Base-by-base conservation (phyloP, 2,797 vertebrate species). In the Dryobates pubescens region DNA sequence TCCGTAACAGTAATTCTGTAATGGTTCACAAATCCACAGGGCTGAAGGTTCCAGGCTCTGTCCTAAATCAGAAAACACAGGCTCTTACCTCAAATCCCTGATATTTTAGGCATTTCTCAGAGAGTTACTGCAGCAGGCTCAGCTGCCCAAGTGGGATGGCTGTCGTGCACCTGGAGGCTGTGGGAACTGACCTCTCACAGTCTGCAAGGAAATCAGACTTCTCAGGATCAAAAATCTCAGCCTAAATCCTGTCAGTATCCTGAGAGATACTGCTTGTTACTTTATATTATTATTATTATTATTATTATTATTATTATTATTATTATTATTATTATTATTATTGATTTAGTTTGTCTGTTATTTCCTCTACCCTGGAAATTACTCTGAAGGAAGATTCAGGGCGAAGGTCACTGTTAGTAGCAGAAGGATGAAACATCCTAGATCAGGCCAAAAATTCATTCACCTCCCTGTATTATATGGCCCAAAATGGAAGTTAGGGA, bases 141-240 rank as follows among this genome's bases (percentile, higher is more conserved):
- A 29, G 73, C 53, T 94, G 74, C 77, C 74, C 77, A 38, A 14
- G 51, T 0, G 8, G 82, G 74, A 91, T 86, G 47, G 75, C 86
- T 91, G 70, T 93, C 67, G 63, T 17, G 76, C 87, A 94, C 85
- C 87, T 92, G 79, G 87, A 81, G 30, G 81, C 38, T 72, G 86
- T 93, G 82, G 68, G 93, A 95, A 95, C 84, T 43, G 58, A 65
- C 57, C 36, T 87, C 56, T 64, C 67, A 56, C 30, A 78, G 47
- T 92, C 32, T 91, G 53, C 4, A 12, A 72, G 73, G 75, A 83
- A 92, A 69, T 71, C 18, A 1, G 71, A 88, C n/a, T 57, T 86
- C 57, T 74, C 61, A 41, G 82, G 63, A 93, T 93, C 59, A 63
- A 82, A 93, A 87, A 72, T 71, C 47, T 89, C 69, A 63, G 24